phyloP scores from a whole-genome alignment of 2,113 vertebrate species.

The Pteronura brasiliensis region DNA sequence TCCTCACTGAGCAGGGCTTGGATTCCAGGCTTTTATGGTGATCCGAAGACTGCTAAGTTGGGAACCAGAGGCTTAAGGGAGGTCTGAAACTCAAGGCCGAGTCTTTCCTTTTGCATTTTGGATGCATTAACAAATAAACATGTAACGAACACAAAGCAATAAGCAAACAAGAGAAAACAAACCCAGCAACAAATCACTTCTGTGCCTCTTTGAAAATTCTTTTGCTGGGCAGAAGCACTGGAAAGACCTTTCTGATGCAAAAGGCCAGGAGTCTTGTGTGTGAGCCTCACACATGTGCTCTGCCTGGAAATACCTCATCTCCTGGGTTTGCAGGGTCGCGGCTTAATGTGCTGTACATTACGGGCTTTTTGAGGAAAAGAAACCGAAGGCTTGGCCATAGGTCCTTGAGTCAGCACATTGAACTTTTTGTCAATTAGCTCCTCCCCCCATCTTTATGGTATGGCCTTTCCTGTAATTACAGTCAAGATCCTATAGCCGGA shows the following conservation, averaged over 20 bases:
- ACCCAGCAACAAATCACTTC: neutral
- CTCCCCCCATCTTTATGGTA: slow-evolving; percentile 46
- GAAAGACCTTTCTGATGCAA: neutral
- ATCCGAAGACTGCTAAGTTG: neutral
- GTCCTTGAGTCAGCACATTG: slow-evolving; percentile 53
- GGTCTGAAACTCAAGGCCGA: neutral
- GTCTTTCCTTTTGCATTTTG: neutral
- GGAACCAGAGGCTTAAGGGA: neutral
- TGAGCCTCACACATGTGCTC: neutral
- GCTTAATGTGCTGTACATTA: slow-evolving; percentile 43
- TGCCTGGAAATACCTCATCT: neutral
- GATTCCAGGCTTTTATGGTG: neutral
- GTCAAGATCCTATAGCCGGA: slow-evolving; percentile 63
- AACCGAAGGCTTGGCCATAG: neutral
- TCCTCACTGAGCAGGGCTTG: neutral
- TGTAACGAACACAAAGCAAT: neutral
- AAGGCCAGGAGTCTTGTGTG: neutral
- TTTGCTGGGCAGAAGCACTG: neutral
- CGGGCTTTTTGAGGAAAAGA: slow-evolving; percentile 36
- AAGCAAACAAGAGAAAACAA: neutral
- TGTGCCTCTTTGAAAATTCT: neutral
- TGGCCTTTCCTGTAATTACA: slow-evolving; percentile 74
- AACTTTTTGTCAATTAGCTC: slow-evolving; percentile 53
- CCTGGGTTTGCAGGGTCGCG: neutral
- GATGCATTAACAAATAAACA: neutral